phyloP scores from a whole-genome alignment of 2,797 vertebrate genomes.

The Bufotes viridis region DNA sequence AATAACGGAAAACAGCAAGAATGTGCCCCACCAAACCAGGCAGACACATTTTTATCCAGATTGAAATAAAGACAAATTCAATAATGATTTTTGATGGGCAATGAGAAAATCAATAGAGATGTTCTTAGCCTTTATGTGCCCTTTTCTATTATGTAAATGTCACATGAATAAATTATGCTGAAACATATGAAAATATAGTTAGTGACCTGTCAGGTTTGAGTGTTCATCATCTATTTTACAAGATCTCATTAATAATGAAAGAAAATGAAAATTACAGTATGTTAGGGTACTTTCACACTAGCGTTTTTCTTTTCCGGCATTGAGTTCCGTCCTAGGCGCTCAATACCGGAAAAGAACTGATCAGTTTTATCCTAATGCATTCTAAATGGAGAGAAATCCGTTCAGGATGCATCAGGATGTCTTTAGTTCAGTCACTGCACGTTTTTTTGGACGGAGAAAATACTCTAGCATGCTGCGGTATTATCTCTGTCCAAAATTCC shows the following conservation, averaged over 20 bases:
- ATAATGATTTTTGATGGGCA: constrained; percentile 8
- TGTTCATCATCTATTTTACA: not conserved
- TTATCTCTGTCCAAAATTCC: no score
- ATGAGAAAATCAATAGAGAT: constrained; percentile 47
- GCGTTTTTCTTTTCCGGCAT: no score
- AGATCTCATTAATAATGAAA: constrained; percentile 2
- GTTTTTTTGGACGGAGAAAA: no score
- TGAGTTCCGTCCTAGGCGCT: no score
- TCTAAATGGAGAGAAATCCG: no score
- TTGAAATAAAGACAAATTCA: constrained; percentile 23
- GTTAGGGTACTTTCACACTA: no score
- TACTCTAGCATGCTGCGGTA: no score
- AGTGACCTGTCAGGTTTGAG: not conserved
- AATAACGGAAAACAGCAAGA: not conserved
- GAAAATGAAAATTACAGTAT: not conserved
- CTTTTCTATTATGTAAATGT: constrained; percentile 38
- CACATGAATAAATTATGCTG: constrained; percentile 15
- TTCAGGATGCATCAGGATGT: no score
- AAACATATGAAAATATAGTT: not conserved
- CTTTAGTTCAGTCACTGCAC: no score
- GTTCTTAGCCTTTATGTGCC: constrained; percentile 34
- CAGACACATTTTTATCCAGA: not conserved
- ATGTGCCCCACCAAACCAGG: not conserved
- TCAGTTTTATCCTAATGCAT: no score
- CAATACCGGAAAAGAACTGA: no score